Percentiles rank a stretch among this genome's conserved stretches.
Evolutionary conservation across 1,140 invertebrate genomes (phyloP).

Genomic region (Portunus trituberculatus): DNA sequence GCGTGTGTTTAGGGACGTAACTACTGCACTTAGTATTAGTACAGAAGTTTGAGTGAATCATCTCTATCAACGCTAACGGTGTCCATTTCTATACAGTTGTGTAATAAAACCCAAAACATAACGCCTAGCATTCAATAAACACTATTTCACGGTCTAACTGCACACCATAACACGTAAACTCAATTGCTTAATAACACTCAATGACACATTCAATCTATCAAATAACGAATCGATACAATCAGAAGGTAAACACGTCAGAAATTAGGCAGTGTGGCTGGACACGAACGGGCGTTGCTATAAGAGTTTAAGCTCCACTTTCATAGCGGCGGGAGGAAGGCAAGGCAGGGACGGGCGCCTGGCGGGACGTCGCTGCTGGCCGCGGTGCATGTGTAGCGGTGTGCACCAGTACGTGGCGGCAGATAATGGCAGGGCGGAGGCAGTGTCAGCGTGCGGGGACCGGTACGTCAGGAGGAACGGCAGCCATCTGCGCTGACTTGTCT

Average conservation of each 20-base stretch:
- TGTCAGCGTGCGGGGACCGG: not conserved
- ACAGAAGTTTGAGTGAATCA: too few species aligned
- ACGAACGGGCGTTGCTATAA: not conserved
- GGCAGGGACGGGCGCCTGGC: not conserved
- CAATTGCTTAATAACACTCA: too few species aligned
- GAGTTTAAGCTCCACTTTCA: not conserved
- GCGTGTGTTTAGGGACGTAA: too few species aligned
- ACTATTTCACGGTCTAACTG: too few species aligned
- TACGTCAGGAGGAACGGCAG: not conserved
- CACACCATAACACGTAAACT: too few species aligned
- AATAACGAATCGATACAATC: not conserved
- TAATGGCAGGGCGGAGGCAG: not conserved
- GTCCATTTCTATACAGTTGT: too few species aligned
- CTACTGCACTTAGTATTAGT: too few species aligned
- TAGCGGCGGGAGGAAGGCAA: not conserved
- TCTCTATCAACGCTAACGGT: too few species aligned
- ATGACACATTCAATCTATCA: not conserved
- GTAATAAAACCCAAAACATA: too few species aligned
- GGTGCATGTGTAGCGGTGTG: constrained; percentile 3
- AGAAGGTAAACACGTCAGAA: not conserved
- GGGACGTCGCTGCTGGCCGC: not conserved
- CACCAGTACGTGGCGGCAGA: constrained; percentile 16
- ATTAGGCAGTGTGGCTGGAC: not conserved
- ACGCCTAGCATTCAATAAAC: too few species aligned
- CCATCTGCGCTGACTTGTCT: constrained; percentile 18